Conservation (phyloP, 2,888 invertebrate species). For the Muscina levida region DNA sequence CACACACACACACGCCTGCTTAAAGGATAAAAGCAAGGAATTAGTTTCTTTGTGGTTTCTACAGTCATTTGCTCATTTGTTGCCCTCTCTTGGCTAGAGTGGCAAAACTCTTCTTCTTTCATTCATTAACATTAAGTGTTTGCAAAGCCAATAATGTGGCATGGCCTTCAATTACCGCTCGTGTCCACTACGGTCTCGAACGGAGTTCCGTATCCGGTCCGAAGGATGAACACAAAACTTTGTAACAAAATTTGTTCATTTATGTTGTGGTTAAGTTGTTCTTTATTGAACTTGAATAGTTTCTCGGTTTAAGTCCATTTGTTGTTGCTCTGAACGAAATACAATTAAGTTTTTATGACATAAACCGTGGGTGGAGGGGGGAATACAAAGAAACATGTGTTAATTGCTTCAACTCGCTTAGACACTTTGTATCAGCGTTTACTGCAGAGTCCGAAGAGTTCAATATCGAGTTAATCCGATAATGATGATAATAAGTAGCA, state of each 20-base stretch:
- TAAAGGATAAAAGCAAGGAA: neutral
- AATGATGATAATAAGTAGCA: conserved; percentile 1
- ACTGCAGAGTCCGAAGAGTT: neutral
- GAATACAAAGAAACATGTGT: conserved; percentile 40
- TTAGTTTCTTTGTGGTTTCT: conserved; percentile 12
- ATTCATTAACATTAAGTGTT: conserved; percentile 57
- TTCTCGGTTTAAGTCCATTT: conserved; percentile 24
- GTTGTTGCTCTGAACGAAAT: neutral
- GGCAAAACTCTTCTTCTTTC: conserved; percentile 48
- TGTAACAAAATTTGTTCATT: conserved; percentile 59
- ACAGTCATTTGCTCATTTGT: neutral
- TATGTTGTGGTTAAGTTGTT: conserved; percentile 60
- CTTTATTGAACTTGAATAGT: conserved; percentile 65
- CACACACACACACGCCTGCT: neutral
- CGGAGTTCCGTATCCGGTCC: conserved; percentile 3
- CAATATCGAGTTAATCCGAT: conserved; percentile 24
- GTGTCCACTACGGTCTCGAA: conserved; percentile 17
- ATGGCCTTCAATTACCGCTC: conserved; percentile 58
- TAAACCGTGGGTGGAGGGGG: neutral
- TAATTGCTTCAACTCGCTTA: conserved; percentile 54
- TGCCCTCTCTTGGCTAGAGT: conserved; percentile 10
- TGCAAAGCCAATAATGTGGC: conserved; percentile 56
- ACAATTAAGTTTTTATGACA: too few relatives aligned
- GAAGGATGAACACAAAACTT: conserved; percentile 33
- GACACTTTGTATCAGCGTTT: conserved; percentile 9